Evolutionary conservation across 1,140 invertebrate genomes (phyloP).

Genomic region (Chironomus tepperi): DNA sequence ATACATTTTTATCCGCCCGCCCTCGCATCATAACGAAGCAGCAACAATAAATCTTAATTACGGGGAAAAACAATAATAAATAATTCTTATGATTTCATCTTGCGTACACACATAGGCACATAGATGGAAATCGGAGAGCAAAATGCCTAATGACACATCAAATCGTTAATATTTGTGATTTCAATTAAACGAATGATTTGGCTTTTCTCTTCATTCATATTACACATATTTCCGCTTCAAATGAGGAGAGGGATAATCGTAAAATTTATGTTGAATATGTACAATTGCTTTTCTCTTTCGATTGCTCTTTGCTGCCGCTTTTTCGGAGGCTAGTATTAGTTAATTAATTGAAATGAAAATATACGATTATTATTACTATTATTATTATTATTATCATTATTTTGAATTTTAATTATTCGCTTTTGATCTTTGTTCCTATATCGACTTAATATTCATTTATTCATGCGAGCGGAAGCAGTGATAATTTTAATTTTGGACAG

Average conservation of each 20-base stretch:
- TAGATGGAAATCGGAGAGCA: background rate
- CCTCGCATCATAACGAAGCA: background rate
- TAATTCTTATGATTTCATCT: constrained; percentile 23
- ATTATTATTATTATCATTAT: background rate
- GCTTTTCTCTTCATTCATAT: constrained; percentile 20
- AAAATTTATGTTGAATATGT: constrained; percentile 19
- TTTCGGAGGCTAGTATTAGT: constrained; percentile 3
- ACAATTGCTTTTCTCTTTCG: background rate
- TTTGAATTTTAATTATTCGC: constrained; percentile 20
- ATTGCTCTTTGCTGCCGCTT: background rate
- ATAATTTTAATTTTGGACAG: no score
- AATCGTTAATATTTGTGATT: constrained; percentile 15
- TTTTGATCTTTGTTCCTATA: no score
- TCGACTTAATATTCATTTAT: no score
- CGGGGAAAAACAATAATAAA: constrained; percentile 22
- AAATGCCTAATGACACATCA: constrained; percentile 24
- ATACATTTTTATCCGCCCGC: background rate
- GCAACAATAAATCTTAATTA: constrained; percentile 23
- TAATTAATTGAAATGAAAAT: constrained; percentile 21
- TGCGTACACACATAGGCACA: background rate
- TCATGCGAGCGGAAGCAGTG: no score
- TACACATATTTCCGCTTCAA: background rate
- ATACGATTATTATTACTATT: background rate
- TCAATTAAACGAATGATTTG: constrained; percentile 21
- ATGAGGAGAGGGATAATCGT: background rate